Evolutionary conservation across 2,797 vertebrate genomes (phyloP), one percentile per base, ranked within the genome.

Genomic region (Oreochromis grahami): DNA sequence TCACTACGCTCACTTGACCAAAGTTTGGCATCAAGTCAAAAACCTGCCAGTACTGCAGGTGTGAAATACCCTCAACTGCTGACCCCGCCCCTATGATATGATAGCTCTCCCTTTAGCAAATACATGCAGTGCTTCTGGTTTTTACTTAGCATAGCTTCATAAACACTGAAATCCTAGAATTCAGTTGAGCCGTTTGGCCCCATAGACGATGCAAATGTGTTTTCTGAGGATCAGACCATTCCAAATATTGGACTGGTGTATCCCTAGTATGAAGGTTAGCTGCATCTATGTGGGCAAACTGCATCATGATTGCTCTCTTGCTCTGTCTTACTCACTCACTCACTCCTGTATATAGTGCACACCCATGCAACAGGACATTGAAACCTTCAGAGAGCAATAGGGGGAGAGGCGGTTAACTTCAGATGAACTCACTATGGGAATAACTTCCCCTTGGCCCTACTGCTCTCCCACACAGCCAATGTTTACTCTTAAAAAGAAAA

Each of bases 371-470:
- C 38, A 4, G 86, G 91, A 70, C 34, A 19, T 70, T 83, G 53
- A 86, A 78, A 76, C 77, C 85, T 86, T 79, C 24, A 11, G 86
- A 86, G 80, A 76, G 53, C 48, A 60, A 76, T 19, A 11, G 26
- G 79, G 70, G 82, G 76, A 45, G 85, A 77, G 87, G 81, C 86
- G 65, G 88, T 93, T 94, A 94, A 94, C 92, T 94, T 72, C 29
- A 50, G 32, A 84, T 95, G 87, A 95, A 95, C 93, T 92, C 92
- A 41, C 93, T 82, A 6, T 68, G 91, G 93, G 94, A 92, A 80
- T 70, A 78, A 81, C 80, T 92, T 92, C 81, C 88, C 85, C 78
- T 85, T 84, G 83, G 82, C 89, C 87, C n/a, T 17, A 70, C 14
- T 79, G 56, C 87, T 88, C 89, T 86, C 87, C 83, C 77, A 90